Evolutionary conservation across 1,140 invertebrate genomes (phyloP).

Genomic region (Episyrphus balteatus): DNA sequence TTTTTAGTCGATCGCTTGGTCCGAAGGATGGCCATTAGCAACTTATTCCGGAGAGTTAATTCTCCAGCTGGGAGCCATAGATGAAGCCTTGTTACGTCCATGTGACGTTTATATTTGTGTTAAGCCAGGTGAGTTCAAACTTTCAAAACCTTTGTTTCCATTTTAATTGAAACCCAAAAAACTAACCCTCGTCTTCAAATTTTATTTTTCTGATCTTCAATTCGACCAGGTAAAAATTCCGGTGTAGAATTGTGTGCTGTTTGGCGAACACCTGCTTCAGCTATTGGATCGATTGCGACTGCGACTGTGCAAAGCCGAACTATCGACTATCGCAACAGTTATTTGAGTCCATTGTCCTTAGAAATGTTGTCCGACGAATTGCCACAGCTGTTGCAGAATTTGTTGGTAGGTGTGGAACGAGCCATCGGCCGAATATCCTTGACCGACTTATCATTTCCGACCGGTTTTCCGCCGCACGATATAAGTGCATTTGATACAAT

Average conservation of each 20-base stretch:
- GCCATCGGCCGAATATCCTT: constrained; percentile 53
- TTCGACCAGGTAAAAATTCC: constrained; percentile 5
- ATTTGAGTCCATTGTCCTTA: constrained; percentile 8
- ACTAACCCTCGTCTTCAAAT: not conserved
- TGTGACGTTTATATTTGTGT: constrained; percentile 34
- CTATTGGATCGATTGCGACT: not conserved
- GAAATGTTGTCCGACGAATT: constrained; percentile 37
- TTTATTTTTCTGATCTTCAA: too few species aligned
- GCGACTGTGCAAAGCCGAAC: constrained; percentile 11
- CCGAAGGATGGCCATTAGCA: constrained; percentile 35
- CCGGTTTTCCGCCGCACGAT: not conserved
- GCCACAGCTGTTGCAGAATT: constrained; percentile 47
- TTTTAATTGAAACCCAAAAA: not conserved
- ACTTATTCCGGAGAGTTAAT: constrained; percentile 30
- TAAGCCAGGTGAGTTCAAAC: constrained; percentile 25
- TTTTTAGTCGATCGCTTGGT: constrained; percentile 29
- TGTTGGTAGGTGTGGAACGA: constrained; percentile 54
- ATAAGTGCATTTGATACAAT: not conserved
- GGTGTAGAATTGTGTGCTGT: constrained; percentile 25
- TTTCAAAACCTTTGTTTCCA: too few species aligned
- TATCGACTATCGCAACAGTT: constrained; percentile 19
- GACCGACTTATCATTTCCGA: constrained; percentile 51
- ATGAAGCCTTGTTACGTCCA: constrained; percentile 23
- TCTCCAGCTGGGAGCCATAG: constrained; percentile 31
- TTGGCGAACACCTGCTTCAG: constrained; percentile 29